Base-by-base conservation (phyloP, 2,113 vertebrate genomes). In the Larimichthys crocea region DNA sequence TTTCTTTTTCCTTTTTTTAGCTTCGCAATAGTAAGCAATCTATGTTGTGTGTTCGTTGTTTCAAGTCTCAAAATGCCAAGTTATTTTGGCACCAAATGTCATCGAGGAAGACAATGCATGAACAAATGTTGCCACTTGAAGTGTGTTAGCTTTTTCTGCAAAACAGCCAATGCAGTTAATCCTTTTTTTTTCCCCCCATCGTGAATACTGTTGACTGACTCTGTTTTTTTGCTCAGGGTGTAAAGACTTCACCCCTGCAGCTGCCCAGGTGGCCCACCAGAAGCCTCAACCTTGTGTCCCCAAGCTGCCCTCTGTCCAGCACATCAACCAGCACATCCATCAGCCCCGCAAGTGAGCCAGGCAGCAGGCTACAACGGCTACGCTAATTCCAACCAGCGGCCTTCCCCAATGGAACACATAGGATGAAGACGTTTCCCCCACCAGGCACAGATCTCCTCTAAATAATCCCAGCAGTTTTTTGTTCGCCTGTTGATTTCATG, bases 211-310 rank as follows among this genome's bases (percentile, higher is more conserved):
- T 26, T 79, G 35, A 68, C 40, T 74, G 69, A 10, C n/a, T 80
- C 22, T 85, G 49, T 79, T 65, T 40, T n/a, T n/a, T 11, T 69
- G n/a, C 66, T 61, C 93, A 99, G 98, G 98, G 98, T 1, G 97
- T 93, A 98, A 97, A 89, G 98, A 99, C 94, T 99, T 99, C 92
- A 97, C 98, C 53, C 98, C 98, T 0, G 98, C 97, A 0, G 98
- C 98, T 0, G 98, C 98, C 48, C 98, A 99, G 94, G 98, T 99
- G 90, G 98, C 98, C 74, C 98, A 99, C 93, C 97, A 98, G 93
- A 99, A 99, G 91, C 98, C 98, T n/a, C 96, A 97, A 76, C 97
- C 98, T 53, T 92, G 97, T 56, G 94, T 98, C 79, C 96, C 98
- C 82, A 99, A 98, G 93, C 94, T 97, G 60, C 92, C 96, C 40